Conservation (phyloP, 2,113 vertebrate genomes). For the Gasterosteus aculeatus region DNA sequence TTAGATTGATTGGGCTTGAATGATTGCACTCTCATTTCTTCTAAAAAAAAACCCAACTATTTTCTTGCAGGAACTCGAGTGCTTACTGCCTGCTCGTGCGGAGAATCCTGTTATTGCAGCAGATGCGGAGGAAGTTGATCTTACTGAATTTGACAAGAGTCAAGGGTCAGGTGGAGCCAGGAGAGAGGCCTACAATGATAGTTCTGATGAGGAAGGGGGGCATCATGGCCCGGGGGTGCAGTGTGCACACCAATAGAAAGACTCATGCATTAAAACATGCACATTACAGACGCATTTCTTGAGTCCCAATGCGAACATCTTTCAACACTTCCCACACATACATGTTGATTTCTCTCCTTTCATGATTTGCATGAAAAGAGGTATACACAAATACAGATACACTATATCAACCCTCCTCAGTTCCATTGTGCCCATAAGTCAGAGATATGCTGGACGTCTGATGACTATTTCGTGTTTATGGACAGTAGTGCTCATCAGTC, state of each 20-base stretch:
- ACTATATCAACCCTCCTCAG: constrained; percentile 45
- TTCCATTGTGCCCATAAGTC: constrained; percentile 65
- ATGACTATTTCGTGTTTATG: constrained; percentile 63
- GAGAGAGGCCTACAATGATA: constrained; percentile 96
- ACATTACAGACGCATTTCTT: constrained; percentile 46
- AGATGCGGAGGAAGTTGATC: constrained; percentile 95
- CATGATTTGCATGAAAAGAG: constrained; percentile 42
- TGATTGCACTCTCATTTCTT: neutral
- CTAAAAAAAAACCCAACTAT: neutral
- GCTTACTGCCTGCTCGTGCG: constrained; percentile 93
- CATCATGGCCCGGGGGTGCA: constrained; percentile 97
- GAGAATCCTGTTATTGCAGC: constrained; percentile 89
- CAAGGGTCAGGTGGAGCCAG: constrained; percentile 90
- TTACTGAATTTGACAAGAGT: constrained; percentile 93
- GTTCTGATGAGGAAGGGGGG: constrained; percentile 95
- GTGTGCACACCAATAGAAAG: constrained; percentile 94
- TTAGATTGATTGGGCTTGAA: neutral
- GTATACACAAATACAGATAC: constrained; percentile 33
- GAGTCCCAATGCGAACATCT: constrained; percentile 62
- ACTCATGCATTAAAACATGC: constrained; percentile 51
- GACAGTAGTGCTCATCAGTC: constrained; percentile 59
- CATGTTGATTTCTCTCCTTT: constrained; percentile 55
- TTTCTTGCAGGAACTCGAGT: constrained; percentile 90
- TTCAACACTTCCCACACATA: constrained; percentile 63
- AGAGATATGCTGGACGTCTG: constrained; percentile 59